phyloP scores from a whole-genome alignment of 1,140 invertebrate genomes.

The Plectrocnemia conspersa region DNA sequence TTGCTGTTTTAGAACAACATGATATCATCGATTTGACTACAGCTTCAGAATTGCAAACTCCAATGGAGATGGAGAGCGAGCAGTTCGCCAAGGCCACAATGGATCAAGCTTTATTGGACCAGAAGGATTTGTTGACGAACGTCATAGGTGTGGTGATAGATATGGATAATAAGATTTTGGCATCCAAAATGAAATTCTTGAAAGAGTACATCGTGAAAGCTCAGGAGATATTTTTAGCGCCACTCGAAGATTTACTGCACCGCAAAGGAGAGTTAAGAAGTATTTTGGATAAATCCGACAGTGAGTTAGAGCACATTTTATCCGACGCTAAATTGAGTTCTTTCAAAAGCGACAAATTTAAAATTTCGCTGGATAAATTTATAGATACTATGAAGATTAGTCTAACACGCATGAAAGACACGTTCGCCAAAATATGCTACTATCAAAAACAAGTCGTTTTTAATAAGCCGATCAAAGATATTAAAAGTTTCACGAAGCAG shows the following conservation, averaged over 20 bases:
- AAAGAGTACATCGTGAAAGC: conserved; percentile 24
- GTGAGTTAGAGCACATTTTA: conserved; percentile 31
- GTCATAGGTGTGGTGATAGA: conserved; percentile 20
- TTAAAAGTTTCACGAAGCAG: conserved; percentile 30
- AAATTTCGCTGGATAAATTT: conserved; percentile 23
- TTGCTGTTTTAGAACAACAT: conserved; percentile 33
- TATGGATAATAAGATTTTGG: conserved; percentile 11
- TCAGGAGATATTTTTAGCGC: conserved; percentile 38
- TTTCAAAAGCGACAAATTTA: conserved; percentile 23
- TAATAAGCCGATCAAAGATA: conserved; percentile 29
- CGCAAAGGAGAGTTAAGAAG: conserved; percentile 33
- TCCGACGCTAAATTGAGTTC: conserved; percentile 13
- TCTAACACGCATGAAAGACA: conserved; percentile 42
- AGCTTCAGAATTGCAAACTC: conserved; percentile 24
- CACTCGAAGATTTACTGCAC: conserved; percentile 32
- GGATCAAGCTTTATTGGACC: conserved; percentile 22
- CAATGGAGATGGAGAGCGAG: conserved; percentile 15
- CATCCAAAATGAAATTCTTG: conserved; percentile 23
- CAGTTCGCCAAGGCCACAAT: conserved; percentile 28
- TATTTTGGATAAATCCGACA: conserved; percentile 38
- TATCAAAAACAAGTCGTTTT: conserved; percentile 26
- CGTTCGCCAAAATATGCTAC: conserved; percentile 38
- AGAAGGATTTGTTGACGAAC: conserved; percentile 26
- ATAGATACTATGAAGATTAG: conserved; percentile 21
- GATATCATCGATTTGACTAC: conserved; percentile 28